Conservation (phyloP, 1,140 invertebrate species). For the Steinernema feltiae region DNA sequence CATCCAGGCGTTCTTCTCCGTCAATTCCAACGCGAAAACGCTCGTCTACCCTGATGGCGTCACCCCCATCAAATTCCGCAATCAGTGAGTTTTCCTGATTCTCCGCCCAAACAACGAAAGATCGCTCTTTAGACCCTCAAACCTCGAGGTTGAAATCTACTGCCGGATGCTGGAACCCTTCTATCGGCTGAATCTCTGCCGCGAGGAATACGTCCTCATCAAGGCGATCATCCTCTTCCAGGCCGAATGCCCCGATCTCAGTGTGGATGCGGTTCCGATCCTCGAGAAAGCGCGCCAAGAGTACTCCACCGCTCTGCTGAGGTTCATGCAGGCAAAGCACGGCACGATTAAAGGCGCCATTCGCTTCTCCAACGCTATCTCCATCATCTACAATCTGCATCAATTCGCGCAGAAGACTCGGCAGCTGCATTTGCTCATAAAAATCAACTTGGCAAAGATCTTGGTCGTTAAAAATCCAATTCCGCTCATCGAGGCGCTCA, state of each 20-base stretch:
- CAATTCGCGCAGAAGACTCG: not conserved
- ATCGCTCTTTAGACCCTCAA: not conserved
- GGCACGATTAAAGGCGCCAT: not conserved
- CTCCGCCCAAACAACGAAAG: not conserved
- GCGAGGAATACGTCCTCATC: not conserved
- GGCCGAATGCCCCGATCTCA: not conserved
- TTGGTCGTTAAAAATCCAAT: not conserved
- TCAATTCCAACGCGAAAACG: not conserved
- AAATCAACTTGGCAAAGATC: not conserved
- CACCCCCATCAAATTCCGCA: not conserved
- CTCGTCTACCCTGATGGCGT: conserved; percentile 1
- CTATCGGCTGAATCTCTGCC: not conserved
- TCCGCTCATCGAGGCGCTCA: not conserved
- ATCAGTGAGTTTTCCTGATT: not conserved
- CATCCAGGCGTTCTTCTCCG: not conserved
- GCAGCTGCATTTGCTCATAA: not conserved
- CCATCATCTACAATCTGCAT: not conserved
- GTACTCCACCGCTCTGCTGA: not conserved
- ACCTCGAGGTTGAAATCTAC: not conserved
- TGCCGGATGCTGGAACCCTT: not conserved
- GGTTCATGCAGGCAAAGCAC: not conserved
- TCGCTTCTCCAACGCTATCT: not conserved
- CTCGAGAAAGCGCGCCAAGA: not conserved
- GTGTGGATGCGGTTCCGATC: not conserved
- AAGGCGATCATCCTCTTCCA: not conserved